phyloP scores from a whole-genome alignment of 2,888 invertebrate genomes.

The Microctonus brassicae region DNA sequence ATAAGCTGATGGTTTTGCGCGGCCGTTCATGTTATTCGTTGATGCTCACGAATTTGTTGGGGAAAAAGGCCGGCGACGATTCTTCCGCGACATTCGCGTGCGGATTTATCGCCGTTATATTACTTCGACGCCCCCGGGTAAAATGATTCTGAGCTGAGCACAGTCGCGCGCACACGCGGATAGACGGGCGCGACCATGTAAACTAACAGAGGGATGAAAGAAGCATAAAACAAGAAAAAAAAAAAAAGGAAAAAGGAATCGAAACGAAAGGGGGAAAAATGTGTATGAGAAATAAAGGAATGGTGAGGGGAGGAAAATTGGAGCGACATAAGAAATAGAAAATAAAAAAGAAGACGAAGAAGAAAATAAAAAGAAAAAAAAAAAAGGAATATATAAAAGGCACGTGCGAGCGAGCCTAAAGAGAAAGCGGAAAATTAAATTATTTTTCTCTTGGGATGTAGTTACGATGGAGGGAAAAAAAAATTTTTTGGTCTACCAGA shows the following conservation, averaged over 20 bases:
- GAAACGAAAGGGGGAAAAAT: neutral
- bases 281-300: neutral
- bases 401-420: neutral
- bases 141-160: constrained; percentile 28
- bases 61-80: constrained; percentile 20
- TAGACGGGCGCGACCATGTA: constrained; percentile 21
- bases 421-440: neutral
- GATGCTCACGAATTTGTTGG: constrained; percentile 19
- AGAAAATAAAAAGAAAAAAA: neutral
- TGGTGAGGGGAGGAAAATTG: no score
- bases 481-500: neutral
- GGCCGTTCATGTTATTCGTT: neutral
- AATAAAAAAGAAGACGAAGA: neutral
- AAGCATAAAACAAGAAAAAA: neutral
- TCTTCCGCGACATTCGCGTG: constrained; percentile 35
- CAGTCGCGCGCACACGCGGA: neutral
- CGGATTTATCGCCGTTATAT: constrained; percentile 48
- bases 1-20: neutral
- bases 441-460: neutral
- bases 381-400: neutral
- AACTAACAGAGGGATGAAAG: neutral
- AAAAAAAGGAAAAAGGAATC: neutral
- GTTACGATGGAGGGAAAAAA: neutral
- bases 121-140: constrained; percentile 45
- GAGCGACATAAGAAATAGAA: no score